Percentiles rank a stretch among this genome's conserved stretches.
Evolutionary conservation across 2,888 invertebrate genomes (phyloP).

Genomic region (Agrotis puta): DNA sequence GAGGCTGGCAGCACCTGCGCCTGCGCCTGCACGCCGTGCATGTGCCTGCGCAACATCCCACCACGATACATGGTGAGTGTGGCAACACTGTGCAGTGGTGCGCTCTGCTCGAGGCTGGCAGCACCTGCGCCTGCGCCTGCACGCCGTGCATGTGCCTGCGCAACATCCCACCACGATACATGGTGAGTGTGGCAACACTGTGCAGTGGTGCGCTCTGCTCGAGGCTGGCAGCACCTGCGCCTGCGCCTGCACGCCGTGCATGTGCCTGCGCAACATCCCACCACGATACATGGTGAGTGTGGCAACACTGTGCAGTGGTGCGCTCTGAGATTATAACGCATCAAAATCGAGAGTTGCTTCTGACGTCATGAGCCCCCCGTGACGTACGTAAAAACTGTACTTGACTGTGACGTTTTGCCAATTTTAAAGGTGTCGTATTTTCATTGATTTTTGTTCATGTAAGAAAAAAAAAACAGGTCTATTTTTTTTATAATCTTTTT

Average conservation of each 20-base stretch:
- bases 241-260: slow-evolving; percentile 96
- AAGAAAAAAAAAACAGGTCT: too few relatives aligned
- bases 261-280: slow-evolving; percentile 68
- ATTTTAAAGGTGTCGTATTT: too few relatives aligned
- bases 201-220: slow-evolving; percentile 95
- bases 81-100: slow-evolving; percentile 87
- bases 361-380: too few relatives aligned
- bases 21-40: slow-evolving; percentile 96
- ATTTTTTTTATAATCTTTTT: too few relatives aligned
- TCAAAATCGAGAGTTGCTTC: too few relatives aligned
- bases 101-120: slow-evolving; percentile 98
- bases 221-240: slow-evolving; percentile 96
- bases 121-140: slow-evolving; percentile 95
- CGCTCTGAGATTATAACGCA: too few relatives aligned
- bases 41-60: slow-evolving; percentile 68
- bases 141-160: slow-evolving; percentile 92
- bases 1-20: slow-evolving; percentile 96
- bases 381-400: too few relatives aligned
- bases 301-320: slow-evolving; percentile 87
- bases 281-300: slow-evolving; percentile 64
- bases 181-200: slow-evolving; percentile 14
- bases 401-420: too few relatives aligned
- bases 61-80: slow-evolving; percentile 64
- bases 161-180: slow-evolving; percentile 68
- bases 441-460: too few relatives aligned